A percentile compares a stretch with the other conserved stretches of the same genome.
phyloP scores from a whole-genome alignment of 2,113 vertebrate genomes.

The Cepphus grylle region DNA sequence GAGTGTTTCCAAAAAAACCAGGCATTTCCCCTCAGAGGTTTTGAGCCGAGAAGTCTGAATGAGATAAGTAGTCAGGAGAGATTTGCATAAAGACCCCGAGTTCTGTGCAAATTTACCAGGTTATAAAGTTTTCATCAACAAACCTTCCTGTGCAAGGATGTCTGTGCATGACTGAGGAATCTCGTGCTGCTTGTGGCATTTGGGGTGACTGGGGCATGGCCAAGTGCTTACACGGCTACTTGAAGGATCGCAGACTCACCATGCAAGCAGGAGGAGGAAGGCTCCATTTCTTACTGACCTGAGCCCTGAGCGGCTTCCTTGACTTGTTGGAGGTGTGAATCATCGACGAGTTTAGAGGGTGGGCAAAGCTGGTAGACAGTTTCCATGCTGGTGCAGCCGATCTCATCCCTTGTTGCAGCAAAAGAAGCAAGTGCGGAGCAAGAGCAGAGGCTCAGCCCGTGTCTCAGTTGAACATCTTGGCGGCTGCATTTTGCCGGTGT shows the following conservation, averaged over 20 bases:
- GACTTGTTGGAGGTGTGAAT: neutral
- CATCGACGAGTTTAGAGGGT: neutral
- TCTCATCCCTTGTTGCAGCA: neutral
- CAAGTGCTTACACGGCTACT: neutral
- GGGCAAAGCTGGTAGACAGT: fast-evolving
- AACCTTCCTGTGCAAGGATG: neutral
- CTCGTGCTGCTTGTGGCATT: neutral
- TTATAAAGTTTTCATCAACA: neutral
- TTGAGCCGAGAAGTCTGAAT: neutral
- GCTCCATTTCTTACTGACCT: neutral
- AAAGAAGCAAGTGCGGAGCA: neutral
- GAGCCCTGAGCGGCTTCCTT: neutral
- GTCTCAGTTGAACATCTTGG: neutral
- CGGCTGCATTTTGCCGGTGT: neutral
- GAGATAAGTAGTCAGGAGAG: neutral
- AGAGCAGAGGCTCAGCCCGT: neutral
- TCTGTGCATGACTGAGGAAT: neutral
- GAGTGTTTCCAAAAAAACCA: neutral
- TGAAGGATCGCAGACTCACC: neutral
- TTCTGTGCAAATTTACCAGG: neutral
- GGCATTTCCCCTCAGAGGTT: neutral
- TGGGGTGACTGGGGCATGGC: neutral
- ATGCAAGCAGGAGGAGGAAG: neutral
- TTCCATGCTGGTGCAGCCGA: neutral
- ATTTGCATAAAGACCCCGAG: neutral